Conservation (phyloP, 2,113 vertebrate genomes). For the Rhabdomys dilectus region DNA sequence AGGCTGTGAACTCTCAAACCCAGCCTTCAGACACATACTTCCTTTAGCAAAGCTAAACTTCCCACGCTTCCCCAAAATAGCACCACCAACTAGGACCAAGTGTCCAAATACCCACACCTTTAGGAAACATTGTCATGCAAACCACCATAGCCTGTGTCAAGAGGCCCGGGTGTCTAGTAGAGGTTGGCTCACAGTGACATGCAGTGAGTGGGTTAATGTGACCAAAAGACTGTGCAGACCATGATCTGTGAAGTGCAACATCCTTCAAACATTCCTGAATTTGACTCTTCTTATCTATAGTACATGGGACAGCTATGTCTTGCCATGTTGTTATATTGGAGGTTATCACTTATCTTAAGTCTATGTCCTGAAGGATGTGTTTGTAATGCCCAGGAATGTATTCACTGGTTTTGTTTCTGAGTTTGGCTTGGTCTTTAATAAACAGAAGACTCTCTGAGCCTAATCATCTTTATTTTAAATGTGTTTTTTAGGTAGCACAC, state of each 20-base stretch:
- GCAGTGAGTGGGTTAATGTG: background rate
- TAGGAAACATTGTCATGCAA: background rate
- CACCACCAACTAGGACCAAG: background rate
- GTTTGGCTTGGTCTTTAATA: background rate
- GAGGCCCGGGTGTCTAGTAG: background rate
- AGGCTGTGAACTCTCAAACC: background rate
- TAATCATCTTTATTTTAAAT: constrained; percentile 37
- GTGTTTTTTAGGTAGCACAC: background rate
- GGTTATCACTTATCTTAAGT: background rate
- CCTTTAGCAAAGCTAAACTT: background rate
- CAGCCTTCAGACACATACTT: background rate
- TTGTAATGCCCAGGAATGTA: background rate
- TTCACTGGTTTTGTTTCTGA: background rate
- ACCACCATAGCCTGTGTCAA: background rate
- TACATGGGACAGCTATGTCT: too few species aligned
- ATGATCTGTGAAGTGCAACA: background rate
- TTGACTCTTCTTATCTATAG: background rate
- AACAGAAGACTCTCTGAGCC: background rate
- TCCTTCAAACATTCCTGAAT: background rate
- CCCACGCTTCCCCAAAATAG: background rate
- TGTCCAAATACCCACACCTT: background rate
- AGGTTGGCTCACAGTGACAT: background rate
- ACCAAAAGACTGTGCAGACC: too few species aligned
- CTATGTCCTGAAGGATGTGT: background rate
- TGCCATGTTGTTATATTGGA: background rate